A percentile compares a stretch with the other conserved stretches of the same genome.
phyloP scores from a whole-genome alignment of 2,888 invertebrate species.

The Hofmannophila pseudospretella region DNA sequence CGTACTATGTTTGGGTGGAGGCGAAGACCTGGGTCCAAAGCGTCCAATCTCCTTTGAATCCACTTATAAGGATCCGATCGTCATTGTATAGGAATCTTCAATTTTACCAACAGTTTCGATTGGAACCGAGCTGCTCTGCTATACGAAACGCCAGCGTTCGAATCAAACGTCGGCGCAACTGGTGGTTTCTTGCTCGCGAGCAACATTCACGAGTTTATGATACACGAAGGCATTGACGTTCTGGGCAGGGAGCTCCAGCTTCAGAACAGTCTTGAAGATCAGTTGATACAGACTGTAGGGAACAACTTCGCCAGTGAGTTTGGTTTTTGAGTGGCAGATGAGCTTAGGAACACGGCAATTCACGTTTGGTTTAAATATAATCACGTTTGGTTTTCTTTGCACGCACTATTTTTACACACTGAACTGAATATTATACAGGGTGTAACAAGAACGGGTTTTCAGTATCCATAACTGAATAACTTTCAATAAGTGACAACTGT shows the following conservation, averaged over 20 bases:
- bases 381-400: neutral
- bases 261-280: slow-evolving; percentile 64
- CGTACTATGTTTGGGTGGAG: too few species aligned
- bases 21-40: too few species aligned
- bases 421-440: too few species aligned
- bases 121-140: slow-evolving; percentile 86
- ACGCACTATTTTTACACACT: neutral
- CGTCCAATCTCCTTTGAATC: too few species aligned
- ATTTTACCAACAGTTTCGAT: slow-evolving; percentile 73
- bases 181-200: slow-evolving; percentile 89
- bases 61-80: too few species aligned
- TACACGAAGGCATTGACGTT: slow-evolving; percentile 39
- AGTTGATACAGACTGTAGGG: slow-evolving; percentile 68
- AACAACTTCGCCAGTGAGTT: slow-evolving; percentile 77
- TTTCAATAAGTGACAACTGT: too few species aligned
- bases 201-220: slow-evolving; percentile 81
- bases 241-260: slow-evolving; percentile 52
- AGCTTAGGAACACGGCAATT: neutral
- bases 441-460: too few species aligned
- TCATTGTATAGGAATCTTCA: too few species aligned
- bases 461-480: too few species aligned
- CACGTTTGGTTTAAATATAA: neutral
- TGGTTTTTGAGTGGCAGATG: slow-evolving; percentile 13
- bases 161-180: slow-evolving; percentile 80
- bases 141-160: slow-evolving; percentile 85